A percentile compares a stretch with the other conserved stretches of the same genome.
These are phyloP conservation scores for Paramormyrops kingsleyae DNA, from an alignment of 2,113 vertebrate genomes.

Conservation along the genomic window DNA sequence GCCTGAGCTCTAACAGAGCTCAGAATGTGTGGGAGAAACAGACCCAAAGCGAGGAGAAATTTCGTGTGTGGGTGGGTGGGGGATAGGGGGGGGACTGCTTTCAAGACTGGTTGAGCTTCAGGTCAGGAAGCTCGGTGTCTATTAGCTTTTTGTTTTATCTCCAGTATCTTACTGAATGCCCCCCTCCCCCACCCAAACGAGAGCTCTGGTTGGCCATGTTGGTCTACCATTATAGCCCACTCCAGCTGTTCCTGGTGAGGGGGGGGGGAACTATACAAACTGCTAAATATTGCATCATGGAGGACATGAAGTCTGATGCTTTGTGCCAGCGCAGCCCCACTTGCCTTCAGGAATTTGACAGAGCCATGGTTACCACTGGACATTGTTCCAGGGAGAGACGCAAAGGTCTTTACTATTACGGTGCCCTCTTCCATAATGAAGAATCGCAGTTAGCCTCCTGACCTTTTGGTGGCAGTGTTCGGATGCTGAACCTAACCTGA, in stretches of 20 bases:
- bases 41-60: background rate
- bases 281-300: background rate
- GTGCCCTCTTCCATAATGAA: background rate
- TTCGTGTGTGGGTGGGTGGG: background rate
- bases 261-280: background rate
- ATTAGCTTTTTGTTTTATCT: background rate
- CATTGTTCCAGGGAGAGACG: background rate
- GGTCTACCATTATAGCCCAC: background rate
- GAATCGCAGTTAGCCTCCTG: background rate
- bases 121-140: background rate
- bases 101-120: background rate
- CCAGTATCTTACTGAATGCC: background rate
- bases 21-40: background rate
- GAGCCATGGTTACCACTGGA: background rate
- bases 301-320: background rate
- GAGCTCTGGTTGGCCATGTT: background rate
- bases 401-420: background rate
- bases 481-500: background rate
- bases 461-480: background rate
- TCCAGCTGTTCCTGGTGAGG: background rate
- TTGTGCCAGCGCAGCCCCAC: background rate
- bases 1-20: background rate
- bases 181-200: background rate
- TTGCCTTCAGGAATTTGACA: background rate
- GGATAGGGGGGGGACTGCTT: background rate